Conservation (phyloP, 2,797 vertebrate genomes). For the Decapterus maruadsi region DNA sequence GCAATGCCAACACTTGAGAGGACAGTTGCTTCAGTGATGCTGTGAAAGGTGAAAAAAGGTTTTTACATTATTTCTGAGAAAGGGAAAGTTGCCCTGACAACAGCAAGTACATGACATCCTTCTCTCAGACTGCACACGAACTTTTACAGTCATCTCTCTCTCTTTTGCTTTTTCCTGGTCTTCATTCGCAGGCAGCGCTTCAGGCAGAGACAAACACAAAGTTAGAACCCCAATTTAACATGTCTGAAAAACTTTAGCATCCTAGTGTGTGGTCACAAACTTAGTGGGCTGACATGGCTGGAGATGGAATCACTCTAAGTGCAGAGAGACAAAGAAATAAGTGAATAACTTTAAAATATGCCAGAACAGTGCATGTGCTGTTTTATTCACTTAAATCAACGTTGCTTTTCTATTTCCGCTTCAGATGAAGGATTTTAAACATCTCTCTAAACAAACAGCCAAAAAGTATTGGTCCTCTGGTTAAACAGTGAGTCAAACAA, state of each 20-base stretch:
- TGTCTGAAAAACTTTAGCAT: conserved; percentile 1
- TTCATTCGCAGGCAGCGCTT: neutral
- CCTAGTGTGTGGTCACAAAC: neutral
- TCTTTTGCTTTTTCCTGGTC: neutral
- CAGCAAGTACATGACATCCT: conserved; percentile 1
- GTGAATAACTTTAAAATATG: neutral
- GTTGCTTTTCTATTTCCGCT: neutral
- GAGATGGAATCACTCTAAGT: neutral
- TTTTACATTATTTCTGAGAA: neutral
- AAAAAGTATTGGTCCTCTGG: neutral
- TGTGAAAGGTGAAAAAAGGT: conserved; percentile 5
- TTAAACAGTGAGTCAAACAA: conserved; percentile 22
- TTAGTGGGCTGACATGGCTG: neutral
- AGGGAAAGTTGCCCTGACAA: neutral
- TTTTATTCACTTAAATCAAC: too few relatives aligned
- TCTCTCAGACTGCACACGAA: neutral
- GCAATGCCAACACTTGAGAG: conserved; percentile 25
- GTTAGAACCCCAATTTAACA: conserved; percentile 5
- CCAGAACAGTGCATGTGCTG: neutral
- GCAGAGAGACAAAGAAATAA: neutral
- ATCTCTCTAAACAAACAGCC: conserved; percentile 7
- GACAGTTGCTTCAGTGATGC: conserved; percentile 19
- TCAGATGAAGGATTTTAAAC: neutral
- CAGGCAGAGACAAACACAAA: neutral
- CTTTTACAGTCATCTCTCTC: neutral